Conservation (phyloP, 2,113 vertebrate species). For the Mus musculus region DNA sequence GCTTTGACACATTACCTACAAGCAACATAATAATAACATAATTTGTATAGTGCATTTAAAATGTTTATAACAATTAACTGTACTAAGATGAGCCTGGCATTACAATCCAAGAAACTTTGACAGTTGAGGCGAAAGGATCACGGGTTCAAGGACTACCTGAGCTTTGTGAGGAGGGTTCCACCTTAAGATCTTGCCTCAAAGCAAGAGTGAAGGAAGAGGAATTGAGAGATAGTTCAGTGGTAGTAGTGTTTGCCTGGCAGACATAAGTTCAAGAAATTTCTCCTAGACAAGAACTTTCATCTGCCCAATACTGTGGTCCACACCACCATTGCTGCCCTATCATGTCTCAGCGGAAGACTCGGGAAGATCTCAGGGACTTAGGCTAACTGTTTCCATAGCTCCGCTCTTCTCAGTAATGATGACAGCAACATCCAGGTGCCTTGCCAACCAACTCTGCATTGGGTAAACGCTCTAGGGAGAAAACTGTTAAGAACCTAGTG, state of each 20-base stretch:
- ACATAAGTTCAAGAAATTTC: not conserved
- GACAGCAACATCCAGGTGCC: not conserved
- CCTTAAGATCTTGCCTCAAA: not conserved
- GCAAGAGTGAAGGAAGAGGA: not conserved
- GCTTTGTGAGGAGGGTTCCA: not conserved
- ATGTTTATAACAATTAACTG: slow-evolving; percentile 1
- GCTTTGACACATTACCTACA: not conserved
- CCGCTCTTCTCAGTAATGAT: not conserved
- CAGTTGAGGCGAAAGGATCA: not conserved
- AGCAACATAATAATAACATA: not conserved
- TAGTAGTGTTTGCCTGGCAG: not conserved
- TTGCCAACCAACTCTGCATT: not conserved
- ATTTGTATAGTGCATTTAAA: not conserved
- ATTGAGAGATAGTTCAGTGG: not conserved
- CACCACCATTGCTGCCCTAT: not conserved
- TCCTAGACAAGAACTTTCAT: not conserved
- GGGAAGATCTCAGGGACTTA: not conserved
- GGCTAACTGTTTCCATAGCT: not conserved
- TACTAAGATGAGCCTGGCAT: not conserved
- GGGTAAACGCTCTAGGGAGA: not conserved
- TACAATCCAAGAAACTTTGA: not conserved
- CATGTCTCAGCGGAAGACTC: not conserved
- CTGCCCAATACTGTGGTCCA: not conserved
- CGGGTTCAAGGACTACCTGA: not conserved
- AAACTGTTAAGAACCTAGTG: not conserved